Evolutionary conservation across 2,113 vertebrate genomes (phyloP).

Genomic region (Casuarius casuarius): DNA sequence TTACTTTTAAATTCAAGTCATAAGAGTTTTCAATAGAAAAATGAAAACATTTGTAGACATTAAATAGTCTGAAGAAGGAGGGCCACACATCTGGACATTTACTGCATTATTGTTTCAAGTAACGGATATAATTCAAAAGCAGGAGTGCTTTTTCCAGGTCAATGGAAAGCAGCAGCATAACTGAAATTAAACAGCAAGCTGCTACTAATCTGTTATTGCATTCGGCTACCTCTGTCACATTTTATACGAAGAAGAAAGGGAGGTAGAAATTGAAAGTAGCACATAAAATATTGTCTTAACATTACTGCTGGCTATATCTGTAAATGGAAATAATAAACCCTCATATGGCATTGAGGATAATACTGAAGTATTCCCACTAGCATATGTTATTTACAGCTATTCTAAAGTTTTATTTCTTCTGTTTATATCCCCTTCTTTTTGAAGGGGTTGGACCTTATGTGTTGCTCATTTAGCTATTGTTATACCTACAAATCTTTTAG

Average conservation of each 20-base stretch:
- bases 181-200: constrained; percentile 17
- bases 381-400: constrained; percentile 47
- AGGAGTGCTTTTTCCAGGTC: constrained; percentile 30
- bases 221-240: constrained; percentile 48
- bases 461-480: background rate
- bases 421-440: background rate
- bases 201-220: constrained; percentile 54
- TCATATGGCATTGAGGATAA: background rate
- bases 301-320: constrained; percentile 44
- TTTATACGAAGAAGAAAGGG: constrained; percentile 54
- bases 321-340: constrained; percentile 69
- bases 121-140: constrained; percentile 22
- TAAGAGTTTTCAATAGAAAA: background rate
- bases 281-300: constrained; percentile 53
- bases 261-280: constrained; percentile 29
- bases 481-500: background rate
- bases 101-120: background rate
- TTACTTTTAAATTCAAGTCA: background rate
- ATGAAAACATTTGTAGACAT: background rate
- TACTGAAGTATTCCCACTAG: constrained; percentile 42
- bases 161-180: background rate
- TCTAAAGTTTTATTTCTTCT: constrained; percentile 64
- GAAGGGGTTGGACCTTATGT: background rate
- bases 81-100: constrained; percentile 2
- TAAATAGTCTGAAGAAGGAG: background rate